Evolutionary conservation across 1,140 invertebrate species (phyloP), one percentile per base, ranked within the genome.

Genomic region (Drosophila bocki): DNA sequence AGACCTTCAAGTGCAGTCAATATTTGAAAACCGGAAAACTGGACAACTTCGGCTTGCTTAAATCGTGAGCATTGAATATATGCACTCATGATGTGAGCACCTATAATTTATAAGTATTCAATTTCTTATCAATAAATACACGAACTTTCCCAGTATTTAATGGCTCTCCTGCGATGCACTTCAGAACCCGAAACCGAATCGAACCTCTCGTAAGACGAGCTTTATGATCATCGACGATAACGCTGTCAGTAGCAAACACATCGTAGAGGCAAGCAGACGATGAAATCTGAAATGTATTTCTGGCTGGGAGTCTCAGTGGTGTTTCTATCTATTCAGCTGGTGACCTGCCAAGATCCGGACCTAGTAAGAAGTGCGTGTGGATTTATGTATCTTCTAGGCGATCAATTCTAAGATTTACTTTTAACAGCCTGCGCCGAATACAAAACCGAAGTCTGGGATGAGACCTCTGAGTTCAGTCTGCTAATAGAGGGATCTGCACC

Each of bases 401-500:
- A 29, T 32, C 5, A 12, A 7, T 32, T 17, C 3, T 44, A 5
- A 44, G 39, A 13, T 13, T 37, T 39, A 9, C n/a, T 22, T 4
- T 9, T 4, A 3, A n/a, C 47, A 91, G 87, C 70, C 9, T 91
- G 88, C 37, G 63, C 71, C 2, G 32, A 15, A 1, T 84, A 80
- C 19, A 91, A 91, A 32, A 64, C 54, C 17, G 63, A 45, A 17
- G 42, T 91, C 19, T 91, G 77, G 19, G 88, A 91, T 11, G 64
- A 75, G 29, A 60, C 62, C 17, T 59, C 63, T 3, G 75, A 75
- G 2, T 88, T 85, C 35, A 80, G 71, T 15, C 69, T 63, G 15
- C 59, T 82, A 3, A 8, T 78, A 4, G 76, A 57, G 9, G 53
- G 32, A 13, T 68, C 74, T 0, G 47, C 61, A 9, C 63, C 75